Evolutionary conservation across 2,113 vertebrate genomes (phyloP).

Genomic region (Ciconia boyciana): DNA sequence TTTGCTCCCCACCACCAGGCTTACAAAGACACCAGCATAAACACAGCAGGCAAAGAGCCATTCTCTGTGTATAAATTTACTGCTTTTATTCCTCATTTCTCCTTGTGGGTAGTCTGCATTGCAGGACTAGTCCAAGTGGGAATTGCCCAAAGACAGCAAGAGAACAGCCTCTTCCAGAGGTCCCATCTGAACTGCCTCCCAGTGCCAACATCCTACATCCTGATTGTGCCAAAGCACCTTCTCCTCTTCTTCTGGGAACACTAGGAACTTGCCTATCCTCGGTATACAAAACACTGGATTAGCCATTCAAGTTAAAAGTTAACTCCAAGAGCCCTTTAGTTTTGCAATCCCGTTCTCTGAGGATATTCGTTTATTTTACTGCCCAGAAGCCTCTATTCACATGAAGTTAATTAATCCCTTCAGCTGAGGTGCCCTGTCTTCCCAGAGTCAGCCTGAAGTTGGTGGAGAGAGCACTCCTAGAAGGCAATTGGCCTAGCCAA

Average conservation of each 20-base stretch:
- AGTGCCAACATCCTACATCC: not conserved
- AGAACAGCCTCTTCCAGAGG: not conserved
- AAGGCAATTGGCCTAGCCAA: not conserved
- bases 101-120: not conserved
- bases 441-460: not conserved
- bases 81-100: not conserved
- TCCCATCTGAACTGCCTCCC: not conserved
- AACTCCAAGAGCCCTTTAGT: not conserved
- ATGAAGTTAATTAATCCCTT: not conserved
- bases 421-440: not conserved
- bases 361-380: not conserved
- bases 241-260: not conserved
- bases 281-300: not conserved
- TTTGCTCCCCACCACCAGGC: not conserved
- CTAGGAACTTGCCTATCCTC: not conserved
- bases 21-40: not conserved
- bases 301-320: constrained; percentile 23
- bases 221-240: not conserved
- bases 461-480: not conserved
- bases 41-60: not conserved
- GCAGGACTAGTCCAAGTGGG: not conserved
- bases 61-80: not conserved
- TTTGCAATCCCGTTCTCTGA: not conserved
- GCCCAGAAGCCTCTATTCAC: not conserved
- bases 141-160: not conserved